These are phyloP conservation scores for Thelaira solivaga DNA, from an alignment of 2,888 invertebrate species.

Conservation along the genomic window DNA sequence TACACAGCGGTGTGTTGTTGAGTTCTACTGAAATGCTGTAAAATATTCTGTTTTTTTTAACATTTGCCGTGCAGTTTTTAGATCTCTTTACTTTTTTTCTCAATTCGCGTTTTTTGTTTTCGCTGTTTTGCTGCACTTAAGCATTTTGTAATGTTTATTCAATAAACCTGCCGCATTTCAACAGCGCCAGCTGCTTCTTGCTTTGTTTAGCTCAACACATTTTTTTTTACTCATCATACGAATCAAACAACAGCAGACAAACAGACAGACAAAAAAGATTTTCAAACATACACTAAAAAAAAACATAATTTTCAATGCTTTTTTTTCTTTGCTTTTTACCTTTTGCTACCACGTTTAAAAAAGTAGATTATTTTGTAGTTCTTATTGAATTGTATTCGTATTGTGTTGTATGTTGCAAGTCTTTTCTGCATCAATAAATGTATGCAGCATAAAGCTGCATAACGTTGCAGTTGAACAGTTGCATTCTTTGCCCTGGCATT, in stretches of 20 bases:
- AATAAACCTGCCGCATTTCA: constrained; percentile 70
- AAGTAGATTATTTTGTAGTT: constrained; percentile 55
- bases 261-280: constrained; percentile 30
- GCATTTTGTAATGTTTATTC: constrained; percentile 73
- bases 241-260: neutral
- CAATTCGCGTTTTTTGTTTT: constrained; percentile 8
- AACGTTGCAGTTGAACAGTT: constrained; percentile 46
- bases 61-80: constrained; percentile 28
- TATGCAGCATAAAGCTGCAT: constrained; percentile 18
- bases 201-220: constrained; percentile 28
- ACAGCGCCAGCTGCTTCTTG: constrained; percentile 54
- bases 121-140: constrained; percentile 22
- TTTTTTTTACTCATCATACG: too few relatives aligned
- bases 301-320: constrained; percentile 26
- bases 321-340: neutral
- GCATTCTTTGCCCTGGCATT: constrained; percentile 52
- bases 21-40: constrained; percentile 29
- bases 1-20: constrained; percentile 23
- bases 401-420: constrained; percentile 5
- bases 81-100: too few relatives aligned
- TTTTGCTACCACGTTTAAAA: constrained; percentile 63
- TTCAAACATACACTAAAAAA: constrained; percentile 21
- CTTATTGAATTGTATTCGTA: constrained; percentile 20
- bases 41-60: constrained; percentile 24
- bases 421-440: constrained; percentile 34